Base-by-base conservation (phyloP, 2,888 invertebrate genomes). In the Chrysotoxum bicinctum region DNA sequence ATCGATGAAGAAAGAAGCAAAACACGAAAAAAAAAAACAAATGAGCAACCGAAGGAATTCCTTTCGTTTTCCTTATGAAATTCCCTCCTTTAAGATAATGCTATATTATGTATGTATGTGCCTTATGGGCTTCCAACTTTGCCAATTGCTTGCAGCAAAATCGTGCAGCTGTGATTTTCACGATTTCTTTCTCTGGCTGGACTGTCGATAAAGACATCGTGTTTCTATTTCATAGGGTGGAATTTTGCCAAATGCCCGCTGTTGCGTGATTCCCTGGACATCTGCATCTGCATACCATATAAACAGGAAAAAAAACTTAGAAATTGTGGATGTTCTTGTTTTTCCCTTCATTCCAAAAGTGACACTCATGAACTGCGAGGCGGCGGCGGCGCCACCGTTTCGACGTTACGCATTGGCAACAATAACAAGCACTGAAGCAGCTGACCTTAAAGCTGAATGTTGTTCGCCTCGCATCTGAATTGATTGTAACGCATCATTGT, bases 131-230 rank as follows among this genome's bases (percentile, higher is more conserved):
- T 66, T 43, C 43, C 30, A 45, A 23, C 19, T 23, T 66, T 23
- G 73, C 68, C 74, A 69, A 80, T 60, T 19, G 58, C 58, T 58
- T 74, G 75, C 58, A 73, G 37, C 26, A 66, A 56, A 74, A 50
- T 81, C 69, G 79, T 85, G 80, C 85, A 85, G 85, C 85, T 85
- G 85, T 80, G 80, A 85, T 85, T 81, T 78, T 72, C 79, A 78
- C 74, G 79, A 62, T 84, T 79, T 70, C 74, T 70, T 58, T 62
- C 37, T 23, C 14, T 21, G 16, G 9, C 35, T 74, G 76, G 74
- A 70, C 35, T 73, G 70, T 50, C 48, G 45, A 70, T 54, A 62
- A 70, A 54, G 77, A 74, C 45, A 23, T 43, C 54, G 64, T 23
- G 48, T 37, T 43, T 60, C 45, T 16, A 48, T 68, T 60, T 32